Base-by-base conservation (phyloP, 2,797 vertebrate genomes). In the Knipowitschia caucasica region DNA sequence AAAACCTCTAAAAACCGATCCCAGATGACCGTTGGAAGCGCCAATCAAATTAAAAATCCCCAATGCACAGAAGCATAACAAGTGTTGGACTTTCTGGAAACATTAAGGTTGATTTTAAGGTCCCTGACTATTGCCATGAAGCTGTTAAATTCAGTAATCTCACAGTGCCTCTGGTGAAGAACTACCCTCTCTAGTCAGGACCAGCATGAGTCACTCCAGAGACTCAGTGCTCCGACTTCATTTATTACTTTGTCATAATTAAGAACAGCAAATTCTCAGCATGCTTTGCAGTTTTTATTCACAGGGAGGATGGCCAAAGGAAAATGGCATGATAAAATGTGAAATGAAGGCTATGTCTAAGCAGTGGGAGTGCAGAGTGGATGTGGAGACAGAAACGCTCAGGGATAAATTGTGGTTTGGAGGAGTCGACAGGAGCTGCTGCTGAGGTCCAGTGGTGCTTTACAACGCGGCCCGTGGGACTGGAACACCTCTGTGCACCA, bases 221-320 rank as follows among this genome's bases (percentile, higher is more conserved):
- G 70, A 72, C 45, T 54, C 58, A 30, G 25, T 27, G 63, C 59
- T 65, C 59, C 55, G 35, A 73, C 69, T 73, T 71, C 52, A 72
- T 82, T 80, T 78, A 75, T 77, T 64, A 71, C 46, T n/a, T 39
- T 5, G 38, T 52, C 66, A 71, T 78, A 68, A 84, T 85, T 80
- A 82, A 71, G 63, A 72, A 45, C 60, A 67, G 53, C 42, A 62
- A 56, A 81, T 62, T 74, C 69, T 78, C 64, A 71, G 46, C 56
- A 50, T 73, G 55, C 44, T 39, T 68, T 33, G 26, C 42, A 54
- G 30, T 67, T 76, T 42, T 59, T 58, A 66, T 55, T 74, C 59
- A 59, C 52, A 46, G 59, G 15, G 46, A 58, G 30, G 43, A 59
- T 43, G 53, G 61, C 69, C 67, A 63, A 69, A 71, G 51, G 56